These are phyloP conservation scores for Dysmachus trigonus DNA, from an alignment of 2,888 invertebrate species.

Conservation along the genomic window DNA sequence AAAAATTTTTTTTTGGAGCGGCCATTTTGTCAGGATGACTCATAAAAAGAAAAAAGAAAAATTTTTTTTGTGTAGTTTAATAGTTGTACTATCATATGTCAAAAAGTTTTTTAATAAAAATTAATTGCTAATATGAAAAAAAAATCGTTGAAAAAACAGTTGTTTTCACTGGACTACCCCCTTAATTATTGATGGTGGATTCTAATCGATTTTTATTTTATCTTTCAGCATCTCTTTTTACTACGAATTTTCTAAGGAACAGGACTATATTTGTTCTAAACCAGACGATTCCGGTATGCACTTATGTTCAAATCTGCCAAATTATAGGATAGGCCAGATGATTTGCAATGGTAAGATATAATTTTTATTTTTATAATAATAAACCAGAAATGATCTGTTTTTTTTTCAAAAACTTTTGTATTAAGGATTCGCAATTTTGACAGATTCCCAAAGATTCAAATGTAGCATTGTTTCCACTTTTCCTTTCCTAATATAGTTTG, in stretches of 20 bases:
- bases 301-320: conserved; percentile 83
- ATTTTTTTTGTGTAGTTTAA: no score
- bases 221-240: conserved; percentile 75
- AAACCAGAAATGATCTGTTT: no score
- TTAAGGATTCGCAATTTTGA: neutral
- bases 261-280: conserved; percentile 97
- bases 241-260: conserved; percentile 87
- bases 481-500: no score
- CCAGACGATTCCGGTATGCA: conserved; percentile 96
- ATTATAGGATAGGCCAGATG: conserved; percentile 76
- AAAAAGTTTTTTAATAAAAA: no score
- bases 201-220: conserved; percentile 4
- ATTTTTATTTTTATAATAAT: neutral
- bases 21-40: no score
- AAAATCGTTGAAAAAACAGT: no score
- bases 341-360: conserved; percentile 75
- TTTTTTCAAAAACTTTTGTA: neutral
- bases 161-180: no score
- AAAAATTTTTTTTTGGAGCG: no score
- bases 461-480: neutral
- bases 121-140: no score
- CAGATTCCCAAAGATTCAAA: neutral
- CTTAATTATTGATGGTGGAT: neutral
- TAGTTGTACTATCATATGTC: no score
- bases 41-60: no score